phyloP scores from a whole-genome alignment of 1,140 invertebrate genomes.

The Triops cancriformis region DNA sequence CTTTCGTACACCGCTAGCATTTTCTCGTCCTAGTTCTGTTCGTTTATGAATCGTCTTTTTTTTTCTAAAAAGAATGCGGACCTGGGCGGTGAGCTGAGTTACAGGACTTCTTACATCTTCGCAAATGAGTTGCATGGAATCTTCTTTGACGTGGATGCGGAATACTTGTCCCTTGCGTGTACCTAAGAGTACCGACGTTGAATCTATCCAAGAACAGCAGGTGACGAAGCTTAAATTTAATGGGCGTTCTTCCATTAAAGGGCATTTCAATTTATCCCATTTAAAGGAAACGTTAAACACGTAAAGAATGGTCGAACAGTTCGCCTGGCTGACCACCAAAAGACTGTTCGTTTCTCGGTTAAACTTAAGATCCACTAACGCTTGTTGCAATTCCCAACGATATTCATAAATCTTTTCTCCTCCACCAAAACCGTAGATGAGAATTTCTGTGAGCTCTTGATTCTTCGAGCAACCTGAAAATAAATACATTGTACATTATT shows the following conservation, averaged over 20 bases:
- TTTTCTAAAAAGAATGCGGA: neutral
- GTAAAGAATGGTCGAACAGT: neutral
- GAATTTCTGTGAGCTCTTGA: neutral
- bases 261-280: neutral
- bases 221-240: neutral
- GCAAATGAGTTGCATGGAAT: neutral
- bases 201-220: neutral
- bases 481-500: neutral
- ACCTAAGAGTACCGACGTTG: neutral
- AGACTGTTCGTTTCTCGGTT: neutral
- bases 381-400: neutral
- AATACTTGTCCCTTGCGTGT: neutral
- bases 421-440: neutral
- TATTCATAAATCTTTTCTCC: neutral
- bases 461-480: neutral
- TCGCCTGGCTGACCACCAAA: neutral
- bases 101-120: neutral
- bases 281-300: neutral
- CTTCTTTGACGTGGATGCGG: neutral
- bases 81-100: neutral
- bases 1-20: neutral
- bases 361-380: neutral
- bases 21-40: neutral
- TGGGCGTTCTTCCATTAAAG: neutral
- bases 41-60: neutral